A percentile compares a stretch with the other conserved stretches of the same genome.
Conservation (phyloP, 2,113 vertebrate genomes). For the Chrysochloris asiatica region DNA sequence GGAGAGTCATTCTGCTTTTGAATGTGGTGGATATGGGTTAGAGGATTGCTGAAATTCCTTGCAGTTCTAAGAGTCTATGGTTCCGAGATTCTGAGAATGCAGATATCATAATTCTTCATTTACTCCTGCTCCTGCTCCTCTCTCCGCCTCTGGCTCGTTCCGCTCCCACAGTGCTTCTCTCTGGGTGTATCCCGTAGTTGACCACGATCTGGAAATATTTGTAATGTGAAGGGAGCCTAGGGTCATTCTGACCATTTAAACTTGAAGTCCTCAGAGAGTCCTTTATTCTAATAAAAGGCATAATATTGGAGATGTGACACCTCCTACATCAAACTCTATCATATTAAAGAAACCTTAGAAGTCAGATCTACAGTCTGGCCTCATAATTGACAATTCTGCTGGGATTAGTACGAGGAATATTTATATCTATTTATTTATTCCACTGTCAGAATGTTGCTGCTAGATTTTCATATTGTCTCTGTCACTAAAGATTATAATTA, state of each 20-base stretch:
- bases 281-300: slow-evolving; percentile 94
- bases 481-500: slow-evolving; percentile 88
- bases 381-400: slow-evolving; percentile 89
- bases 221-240: slow-evolving; percentile 56
- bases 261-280: slow-evolving; percentile 91
- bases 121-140: background rate
- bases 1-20: no score
- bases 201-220: slow-evolving; percentile 51
- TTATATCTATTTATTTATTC: slow-evolving; percentile 92
- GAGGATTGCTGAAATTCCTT: background rate
- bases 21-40: background rate
- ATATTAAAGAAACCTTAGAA: slow-evolving; percentile 96
- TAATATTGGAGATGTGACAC: slow-evolving; percentile 91
- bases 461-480: slow-evolving; percentile 90
- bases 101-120: no score
- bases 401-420: slow-evolving; percentile 87
- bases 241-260: slow-evolving; percentile 87
- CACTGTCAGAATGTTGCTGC: slow-evolving; percentile 91
- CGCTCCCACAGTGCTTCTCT: slow-evolving; percentile 48
- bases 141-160: background rate
- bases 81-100: background rate
- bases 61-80: background rate
- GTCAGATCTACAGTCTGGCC: slow-evolving; percentile 83
- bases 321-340: slow-evolving; percentile 93
- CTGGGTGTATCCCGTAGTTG: slow-evolving; percentile 54